A percentile compares a stretch with the other conserved stretches of the same genome.
Evolutionary conservation across 2,888 invertebrate genomes (phyloP).

Genomic region (Tigriopus californicus): DNA sequence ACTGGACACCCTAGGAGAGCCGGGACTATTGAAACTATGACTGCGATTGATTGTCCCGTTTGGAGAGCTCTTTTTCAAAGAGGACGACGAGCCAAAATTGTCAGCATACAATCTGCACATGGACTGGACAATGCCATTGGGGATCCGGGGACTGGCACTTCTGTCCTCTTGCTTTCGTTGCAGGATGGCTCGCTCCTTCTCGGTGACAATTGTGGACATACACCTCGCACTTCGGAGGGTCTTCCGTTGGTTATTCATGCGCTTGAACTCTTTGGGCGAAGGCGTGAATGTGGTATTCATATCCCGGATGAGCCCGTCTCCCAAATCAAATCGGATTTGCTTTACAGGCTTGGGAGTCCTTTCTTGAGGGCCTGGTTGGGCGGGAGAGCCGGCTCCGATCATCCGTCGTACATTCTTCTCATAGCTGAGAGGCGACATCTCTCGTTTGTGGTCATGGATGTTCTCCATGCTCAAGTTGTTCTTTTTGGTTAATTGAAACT

Average conservation of each 20-base stretch:
- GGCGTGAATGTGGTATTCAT: not conserved
- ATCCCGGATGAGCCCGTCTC: not conserved
- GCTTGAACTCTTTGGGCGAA: slow-evolving; percentile 10
- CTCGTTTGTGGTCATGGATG: too few species aligned
- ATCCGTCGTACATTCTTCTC: too few species aligned
- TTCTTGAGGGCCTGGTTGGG: too few species aligned
- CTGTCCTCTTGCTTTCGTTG: not conserved
- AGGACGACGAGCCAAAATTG: not conserved
- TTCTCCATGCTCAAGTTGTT: too few species aligned
- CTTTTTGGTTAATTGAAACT: too few species aligned
- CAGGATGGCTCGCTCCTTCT: not conserved
- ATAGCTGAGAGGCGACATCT: too few species aligned
- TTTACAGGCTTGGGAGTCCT: slow-evolving; percentile 1
- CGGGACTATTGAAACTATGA: not conserved
- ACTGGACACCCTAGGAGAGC: not conserved
- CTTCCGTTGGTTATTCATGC: slow-evolving; percentile 5
- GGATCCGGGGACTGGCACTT: not conserved
- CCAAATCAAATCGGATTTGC: slow-evolving; percentile 7
- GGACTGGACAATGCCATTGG: slow-evolving; percentile 11
- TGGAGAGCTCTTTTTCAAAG: too few species aligned
- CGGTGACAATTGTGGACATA: slow-evolving; percentile 8
- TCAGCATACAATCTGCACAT: slow-evolving; percentile 11
- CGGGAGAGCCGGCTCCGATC: too few species aligned
- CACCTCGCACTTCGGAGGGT: slow-evolving; percentile 2
- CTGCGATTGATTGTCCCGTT: not conserved